Evolutionary conservation across 2,888 invertebrate species (phyloP).

Genomic region (Aspidiotus rigidus): DNA sequence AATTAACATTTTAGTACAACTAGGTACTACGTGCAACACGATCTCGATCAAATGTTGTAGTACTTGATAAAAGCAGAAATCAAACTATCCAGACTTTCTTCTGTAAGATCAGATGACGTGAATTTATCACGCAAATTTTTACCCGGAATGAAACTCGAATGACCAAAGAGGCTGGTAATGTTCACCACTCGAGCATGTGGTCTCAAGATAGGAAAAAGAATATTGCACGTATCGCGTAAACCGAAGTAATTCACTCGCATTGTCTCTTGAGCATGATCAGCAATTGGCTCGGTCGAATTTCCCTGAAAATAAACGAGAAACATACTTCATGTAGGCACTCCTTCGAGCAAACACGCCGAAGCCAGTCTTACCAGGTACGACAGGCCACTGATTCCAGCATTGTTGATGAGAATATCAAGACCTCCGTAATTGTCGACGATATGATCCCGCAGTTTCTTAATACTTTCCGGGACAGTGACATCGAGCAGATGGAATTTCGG

Average conservation of each 20-base stretch:
- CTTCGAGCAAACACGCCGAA: too few species aligned
- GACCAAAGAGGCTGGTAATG: conserved; percentile 62
- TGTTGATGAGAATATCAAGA: not conserved
- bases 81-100: conserved; percentile 40
- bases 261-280: conserved; percentile 61
- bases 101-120: conserved; percentile 38
- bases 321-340: too few species aligned
- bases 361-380: not conserved
- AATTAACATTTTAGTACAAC: not conserved
- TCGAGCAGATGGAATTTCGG: not conserved
- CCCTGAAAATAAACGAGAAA: too few species aligned
- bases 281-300: conserved; percentile 48
- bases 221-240: conserved; percentile 54
- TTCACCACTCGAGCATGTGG: conserved; percentile 65
- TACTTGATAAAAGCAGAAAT: conserved; percentile 34
- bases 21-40: too few species aligned
- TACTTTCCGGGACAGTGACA: not conserved
- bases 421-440: not conserved
- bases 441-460: not conserved
- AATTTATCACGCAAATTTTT: conserved; percentile 47
- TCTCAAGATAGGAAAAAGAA: conserved; percentile 61
- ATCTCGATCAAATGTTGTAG: too few species aligned
- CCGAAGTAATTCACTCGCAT: conserved; percentile 60
- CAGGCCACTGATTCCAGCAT: not conserved
- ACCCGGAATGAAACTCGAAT: conserved; percentile 53